Base-by-base conservation (phyloP, 2,888 invertebrate genomes). In the Leptinotarsa rubiginosa region DNA sequence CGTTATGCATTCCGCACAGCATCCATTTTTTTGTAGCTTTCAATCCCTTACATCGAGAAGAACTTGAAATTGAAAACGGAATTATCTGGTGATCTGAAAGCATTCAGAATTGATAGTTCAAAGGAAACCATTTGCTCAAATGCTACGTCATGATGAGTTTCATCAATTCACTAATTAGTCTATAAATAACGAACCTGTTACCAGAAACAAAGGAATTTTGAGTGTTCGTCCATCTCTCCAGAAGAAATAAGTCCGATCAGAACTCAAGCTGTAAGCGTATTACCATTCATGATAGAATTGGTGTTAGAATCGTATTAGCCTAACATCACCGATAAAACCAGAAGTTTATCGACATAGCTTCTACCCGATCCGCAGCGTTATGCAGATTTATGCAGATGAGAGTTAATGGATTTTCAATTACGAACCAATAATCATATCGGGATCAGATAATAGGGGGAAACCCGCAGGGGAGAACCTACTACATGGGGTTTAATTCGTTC, bases 341-440 rank as follows among this genome's bases (percentile, higher is more conserved):
- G 4, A n/a, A 62, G 31, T 62, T 62, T 31, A 41, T n/a, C 16
- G 12, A 41, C 25, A n/a, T 31, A n/a, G n/a, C 25, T 15, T 62
- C 20, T 47, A 69, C 54, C 12, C 52, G 25, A 25, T 59, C n/a
- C 31, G 10, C 15, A 69, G 47, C 18, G 18, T 18, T 41, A 69
- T 47, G 56, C 47, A 47, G 69, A 69, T 69, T 56, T 56, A 69
- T 47, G 56, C 59, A 56, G 47, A 69, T 69, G 16, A 41, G 69
- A 22, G 52, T 47, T 56, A 56, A 69, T 69, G 69, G 52, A 56
- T 69, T 56, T 69, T 49, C 56, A 69, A 69, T 56, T 47, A 69
- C 41, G 10, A 41, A 47, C 56, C 31, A 56, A 69, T 56, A 69
- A 59, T 56, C 69, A 56, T 41, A 69, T 56, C 52, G 31, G 10